Base-by-base conservation (phyloP, 1,140 invertebrate species). In the Achroia grisella region DNA sequence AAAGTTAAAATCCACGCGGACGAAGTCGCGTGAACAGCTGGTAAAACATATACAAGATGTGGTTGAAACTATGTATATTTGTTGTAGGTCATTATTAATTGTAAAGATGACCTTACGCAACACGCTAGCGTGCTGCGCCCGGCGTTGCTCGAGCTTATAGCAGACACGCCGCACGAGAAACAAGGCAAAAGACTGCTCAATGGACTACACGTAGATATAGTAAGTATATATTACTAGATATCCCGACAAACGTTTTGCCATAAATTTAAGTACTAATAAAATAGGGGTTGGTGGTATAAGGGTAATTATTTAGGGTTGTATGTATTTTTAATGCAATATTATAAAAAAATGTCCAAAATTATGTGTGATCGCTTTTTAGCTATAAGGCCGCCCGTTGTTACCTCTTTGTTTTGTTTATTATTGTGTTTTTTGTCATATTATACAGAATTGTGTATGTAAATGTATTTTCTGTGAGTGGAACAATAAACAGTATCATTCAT, bases 131-230 rank as follows among this genome's bases (percentile, higher is more conserved):
- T 10, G 0, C 32, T 76, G 5, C 43, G 42, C 30, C 55, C 65
- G 39, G 63, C 58, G 8, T 43, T 76, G 29, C 49, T 76, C 11
- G 33, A 30, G 0, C 31, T 70, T 2, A 10, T 66, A 4, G 39
- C 46, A 0, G 37, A 36, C 3, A 68, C 72, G 0, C n/a, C 49
- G 0, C 5, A 11, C 0, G 17, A 30, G 0, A 11, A 23, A 0
- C 31, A 15, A 8, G 42, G 23, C 3, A 45, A 14, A 13, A 39
- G 5, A 15, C 29, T 37, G 3, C 27, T 76, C 6, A 73, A 76
- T 44, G 58, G 58, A 4, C 44, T 73, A 6, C 72, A 76, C 32
- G 15, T 71, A 1, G 63, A 76, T 30, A 50, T 73, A 5, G 72
- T 76, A 49, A 67, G 70, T 63, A 37, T 23, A 10, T 3, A 10